Percentiles rank a stretch among this genome's conserved stretches.
Evolutionary conservation across 2,113 vertebrate genomes (phyloP).

Genomic region (Apistogramma diplotaenia): DNA sequence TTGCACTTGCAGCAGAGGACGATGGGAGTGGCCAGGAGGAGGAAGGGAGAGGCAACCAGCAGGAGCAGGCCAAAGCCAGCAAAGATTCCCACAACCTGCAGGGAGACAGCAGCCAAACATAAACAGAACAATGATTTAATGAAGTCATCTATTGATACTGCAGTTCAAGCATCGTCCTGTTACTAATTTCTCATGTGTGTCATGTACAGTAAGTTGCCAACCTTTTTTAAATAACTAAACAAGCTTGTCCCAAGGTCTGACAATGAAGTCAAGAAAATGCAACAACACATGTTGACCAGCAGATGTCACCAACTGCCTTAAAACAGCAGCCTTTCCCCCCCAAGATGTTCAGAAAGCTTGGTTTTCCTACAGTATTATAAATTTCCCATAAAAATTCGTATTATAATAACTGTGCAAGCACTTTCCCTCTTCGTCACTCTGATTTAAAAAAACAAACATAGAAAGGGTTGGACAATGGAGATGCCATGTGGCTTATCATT

Average conservation of each 20-base stretch:
- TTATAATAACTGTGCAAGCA: not conserved
- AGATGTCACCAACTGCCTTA: not conserved
- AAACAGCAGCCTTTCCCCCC: not conserved
- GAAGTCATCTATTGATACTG: not conserved
- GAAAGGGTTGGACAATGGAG: too few relatives aligned
- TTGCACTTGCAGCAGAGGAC: slow-evolving; percentile 99
- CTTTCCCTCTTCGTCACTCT: not conserved
- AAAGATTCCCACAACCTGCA: slow-evolving; percentile 96
- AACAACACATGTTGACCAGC: not conserved
- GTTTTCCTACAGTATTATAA: not conserved
- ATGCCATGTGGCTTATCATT: not conserved
- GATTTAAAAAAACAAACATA: too few relatives aligned
- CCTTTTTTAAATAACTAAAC: too few relatives aligned
- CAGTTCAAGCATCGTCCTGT: not conserved
- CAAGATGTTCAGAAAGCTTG: not conserved
- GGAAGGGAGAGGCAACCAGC: slow-evolving; percentile 94
- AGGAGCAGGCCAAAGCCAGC: slow-evolving; percentile 96
- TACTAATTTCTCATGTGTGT: not conserved
- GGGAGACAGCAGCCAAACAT: not conserved
- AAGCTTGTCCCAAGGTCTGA: not conserved
- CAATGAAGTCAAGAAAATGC: not conserved
- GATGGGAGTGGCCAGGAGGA: slow-evolving; percentile 94
- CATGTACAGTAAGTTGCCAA: not conserved
- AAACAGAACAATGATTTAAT: not conserved
- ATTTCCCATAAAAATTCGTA: not conserved